These are phyloP conservation scores for Osmerus mordax DNA, from an alignment of 2,113 vertebrate genomes.

Conservation along the genomic window DNA sequence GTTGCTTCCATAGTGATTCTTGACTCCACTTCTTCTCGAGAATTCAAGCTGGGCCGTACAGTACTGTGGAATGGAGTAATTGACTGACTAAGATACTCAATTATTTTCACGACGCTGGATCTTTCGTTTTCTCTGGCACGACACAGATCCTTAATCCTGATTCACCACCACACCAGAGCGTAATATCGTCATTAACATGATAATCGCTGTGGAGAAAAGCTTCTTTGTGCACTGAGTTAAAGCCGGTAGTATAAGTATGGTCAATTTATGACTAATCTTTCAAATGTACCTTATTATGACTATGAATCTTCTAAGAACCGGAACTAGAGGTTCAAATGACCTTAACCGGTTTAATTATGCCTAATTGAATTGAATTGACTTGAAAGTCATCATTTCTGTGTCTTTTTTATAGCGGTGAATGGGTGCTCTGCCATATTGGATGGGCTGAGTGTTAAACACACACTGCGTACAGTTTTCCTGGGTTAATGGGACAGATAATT, in stretches of 20 bases:
- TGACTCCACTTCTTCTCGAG: no score
- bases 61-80: no score
- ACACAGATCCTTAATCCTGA: slow-evolving; percentile 1
- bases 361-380: slow-evolving; percentile 68
- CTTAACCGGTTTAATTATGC: slow-evolving; percentile 68
- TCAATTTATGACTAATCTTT: slow-evolving; percentile 67
- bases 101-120: no score
- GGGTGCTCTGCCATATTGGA: slow-evolving; percentile 59
- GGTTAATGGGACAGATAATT: slow-evolving; percentile 82
- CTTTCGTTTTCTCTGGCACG: no score
- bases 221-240: slow-evolving; percentile 47
- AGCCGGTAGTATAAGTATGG: slow-evolving; percentile 48
- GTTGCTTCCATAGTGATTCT: no score
- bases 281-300: slow-evolving; percentile 65
- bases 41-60: no score
- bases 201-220: slow-evolving; percentile 47
- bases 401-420: slow-evolving; percentile 55
- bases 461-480: slow-evolving; percentile 72
- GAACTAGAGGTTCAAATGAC: slow-evolving; percentile 63
- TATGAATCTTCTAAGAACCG: slow-evolving; percentile 61
- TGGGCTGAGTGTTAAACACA: slow-evolving; percentile 67
- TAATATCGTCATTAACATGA: slow-evolving; percentile 63
- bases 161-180: slow-evolving; percentile 39
- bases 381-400: slow-evolving; percentile 63
- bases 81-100: no score